phyloP scores from a whole-genome alignment of 2,888 invertebrate genomes.

The Pristionchus maxplancki region DNA sequence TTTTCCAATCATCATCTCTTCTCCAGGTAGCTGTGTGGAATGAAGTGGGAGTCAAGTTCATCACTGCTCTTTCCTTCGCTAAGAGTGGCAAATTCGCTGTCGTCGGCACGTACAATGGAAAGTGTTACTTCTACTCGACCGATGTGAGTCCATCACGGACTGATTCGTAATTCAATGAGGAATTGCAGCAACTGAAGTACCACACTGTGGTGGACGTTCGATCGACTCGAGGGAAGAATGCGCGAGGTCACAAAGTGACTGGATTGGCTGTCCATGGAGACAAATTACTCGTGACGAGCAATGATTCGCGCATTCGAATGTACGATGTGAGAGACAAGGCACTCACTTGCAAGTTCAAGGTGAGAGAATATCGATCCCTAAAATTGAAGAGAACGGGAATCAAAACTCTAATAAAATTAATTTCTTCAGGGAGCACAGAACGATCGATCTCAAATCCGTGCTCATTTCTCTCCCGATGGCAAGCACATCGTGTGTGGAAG shows the following conservation, averaged over 20 bases:
- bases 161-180: not conserved
- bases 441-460: conserved; percentile 87
- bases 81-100: conserved; percentile 96
- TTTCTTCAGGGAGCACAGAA: conserved; percentile 73
- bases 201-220: conserved; percentile 96
- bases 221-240: conserved; percentile 95
- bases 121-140: conserved; percentile 97
- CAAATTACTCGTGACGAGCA: conserved; percentile 87
- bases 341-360: conserved; percentile 95
- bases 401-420: not conserved
- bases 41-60: conserved; percentile 73
- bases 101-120: conserved; percentile 97
- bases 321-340: conserved; percentile 96
- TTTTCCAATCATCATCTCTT: not conserved
- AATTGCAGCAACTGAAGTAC: conserved; percentile 90
- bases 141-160: conserved; percentile 81
- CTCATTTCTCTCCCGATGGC: conserved; percentile 95
- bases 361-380: not conserved
- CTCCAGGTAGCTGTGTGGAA: conserved; percentile 68
- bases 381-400: not conserved
- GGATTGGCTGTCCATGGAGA: conserved; percentile 85
- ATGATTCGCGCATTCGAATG: conserved; percentile 94
- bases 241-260: conserved; percentile 94
- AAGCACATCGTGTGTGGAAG: conserved; percentile 97
- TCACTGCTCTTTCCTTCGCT: conserved; percentile 77